Percentiles rank a stretch among this genome's conserved stretches.
These are phyloP conservation scores for Chloroceryle inda DNA, from an alignment of 2,797 vertebrate species.

Conservation along the genomic window DNA sequence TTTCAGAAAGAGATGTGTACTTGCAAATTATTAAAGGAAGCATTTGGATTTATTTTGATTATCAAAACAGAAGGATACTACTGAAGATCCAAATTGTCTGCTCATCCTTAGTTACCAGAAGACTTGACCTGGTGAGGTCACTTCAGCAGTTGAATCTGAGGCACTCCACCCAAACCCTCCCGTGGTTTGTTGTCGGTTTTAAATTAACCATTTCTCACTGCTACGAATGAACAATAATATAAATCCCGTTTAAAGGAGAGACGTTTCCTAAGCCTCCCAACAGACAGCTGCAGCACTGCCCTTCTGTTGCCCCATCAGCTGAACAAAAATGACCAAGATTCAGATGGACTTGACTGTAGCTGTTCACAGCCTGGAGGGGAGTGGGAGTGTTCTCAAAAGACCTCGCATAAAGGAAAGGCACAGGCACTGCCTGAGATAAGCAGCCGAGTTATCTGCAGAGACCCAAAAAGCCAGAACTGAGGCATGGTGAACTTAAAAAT, in stretches of 20 bases:
- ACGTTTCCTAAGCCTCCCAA: not conserved
- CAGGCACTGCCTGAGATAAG: not conserved
- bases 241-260: not conserved
- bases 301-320: not conserved
- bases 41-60: not conserved
- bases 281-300: not conserved
- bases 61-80: not conserved
- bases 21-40: not conserved
- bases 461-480: not conserved
- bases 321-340: not conserved
- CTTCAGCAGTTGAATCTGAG: not conserved
- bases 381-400: accelerated
- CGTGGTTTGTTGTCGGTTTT: not conserved
- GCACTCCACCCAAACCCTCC: not conserved
- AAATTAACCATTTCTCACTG: not conserved
- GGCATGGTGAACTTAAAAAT: not conserved
- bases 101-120: not conserved
- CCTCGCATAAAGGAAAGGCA: not conserved
- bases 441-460: not conserved
- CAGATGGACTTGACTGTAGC: not conserved
- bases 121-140: not conserved
- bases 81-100: not conserved
- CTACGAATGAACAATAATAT: not conserved
- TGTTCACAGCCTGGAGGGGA: not conserved
- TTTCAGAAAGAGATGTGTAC: not conserved